A percentile compares a stretch with the other conserved stretches of the same genome.
These are phyloP conservation scores for Melieria omissa DNA, from an alignment of 2,888 invertebrate species.

Conservation along the genomic window DNA sequence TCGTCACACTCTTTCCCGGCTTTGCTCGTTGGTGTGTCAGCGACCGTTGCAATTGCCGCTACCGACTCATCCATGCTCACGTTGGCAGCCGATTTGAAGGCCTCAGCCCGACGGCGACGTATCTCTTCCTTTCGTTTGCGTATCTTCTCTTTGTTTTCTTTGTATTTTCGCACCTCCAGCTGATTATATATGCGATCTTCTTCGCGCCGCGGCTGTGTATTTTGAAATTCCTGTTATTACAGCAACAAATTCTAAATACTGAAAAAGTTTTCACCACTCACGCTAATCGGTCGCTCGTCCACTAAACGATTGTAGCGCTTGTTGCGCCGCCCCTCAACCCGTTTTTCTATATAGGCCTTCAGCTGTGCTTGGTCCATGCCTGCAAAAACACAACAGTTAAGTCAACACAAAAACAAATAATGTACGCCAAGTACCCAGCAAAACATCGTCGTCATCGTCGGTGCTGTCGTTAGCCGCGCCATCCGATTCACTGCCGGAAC, in stretches of 20 bases:
- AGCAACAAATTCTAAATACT: background rate
- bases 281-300: constrained; percentile 74
- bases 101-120: constrained; percentile 45
- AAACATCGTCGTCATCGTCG: constrained; percentile 51
- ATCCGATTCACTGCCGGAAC: constrained; percentile 49
- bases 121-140: constrained; percentile 68
- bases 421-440: constrained; percentile 43
- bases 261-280: constrained; percentile 44
- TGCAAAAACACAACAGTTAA: constrained; percentile 23
- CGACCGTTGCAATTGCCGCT: constrained; percentile 32
- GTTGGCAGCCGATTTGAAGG: constrained; percentile 41
- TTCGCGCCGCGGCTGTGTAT: constrained; percentile 79
- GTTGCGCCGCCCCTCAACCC: constrained; percentile 70
- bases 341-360: constrained; percentile 60
- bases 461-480: constrained; percentile 45
- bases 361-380: constrained; percentile 54
- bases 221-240: background rate
- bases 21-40: constrained; percentile 23
- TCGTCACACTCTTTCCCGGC: constrained; percentile 38
- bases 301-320: constrained; percentile 69
- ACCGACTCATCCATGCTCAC: constrained; percentile 31
- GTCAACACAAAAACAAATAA: background rate
- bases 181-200: constrained; percentile 79
- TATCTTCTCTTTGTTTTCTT: constrained; percentile 82
- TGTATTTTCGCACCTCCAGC: constrained; percentile 78